A percentile compares a stretch with the other conserved stretches of the same genome.
Conservation (phyloP, 2,888 invertebrate genomes). For the Ectemnius cavifrons region DNA sequence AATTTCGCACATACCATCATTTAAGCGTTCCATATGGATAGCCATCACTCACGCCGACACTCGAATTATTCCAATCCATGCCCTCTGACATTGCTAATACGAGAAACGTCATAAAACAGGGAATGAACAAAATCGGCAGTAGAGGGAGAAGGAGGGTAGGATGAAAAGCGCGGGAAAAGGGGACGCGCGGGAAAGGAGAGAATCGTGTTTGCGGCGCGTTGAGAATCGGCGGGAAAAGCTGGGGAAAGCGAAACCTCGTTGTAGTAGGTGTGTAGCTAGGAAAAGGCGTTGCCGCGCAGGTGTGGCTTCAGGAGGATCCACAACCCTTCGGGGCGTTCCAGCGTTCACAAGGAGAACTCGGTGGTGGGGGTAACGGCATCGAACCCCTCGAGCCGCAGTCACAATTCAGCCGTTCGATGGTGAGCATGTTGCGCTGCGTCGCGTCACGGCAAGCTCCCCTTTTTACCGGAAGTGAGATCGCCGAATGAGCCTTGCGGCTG, state of each 20-base stretch:
- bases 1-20: too few species aligned
- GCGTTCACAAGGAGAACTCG: not conserved
- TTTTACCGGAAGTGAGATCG: conserved; percentile 48
- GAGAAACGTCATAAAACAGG: too few species aligned
- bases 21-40: too few species aligned
- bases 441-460: conserved; percentile 42
- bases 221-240: conserved; percentile 28
- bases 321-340: conserved; percentile 34
- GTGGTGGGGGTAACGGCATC: conserved; percentile 56
- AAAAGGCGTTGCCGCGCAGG: conserved; percentile 28
- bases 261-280: conserved; percentile 20
- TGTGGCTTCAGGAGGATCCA: conserved; percentile 15
- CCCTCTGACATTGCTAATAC: too few species aligned
- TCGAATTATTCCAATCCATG: too few species aligned
- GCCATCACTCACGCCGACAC: not conserved
- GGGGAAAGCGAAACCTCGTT: conserved; percentile 42
- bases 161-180: conserved; percentile 22
- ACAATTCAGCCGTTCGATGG: conserved; percentile 68
- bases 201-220: too few species aligned
- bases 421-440: conserved; percentile 52
- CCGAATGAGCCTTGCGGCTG: conserved; percentile 20
- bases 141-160: too few species aligned
- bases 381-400: conserved; percentile 63
- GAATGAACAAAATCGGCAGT: too few species aligned
- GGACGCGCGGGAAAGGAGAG: too few species aligned